Conservation (phyloP, 2,797 vertebrate species). For the Chaetophractus vellerosus region DNA sequence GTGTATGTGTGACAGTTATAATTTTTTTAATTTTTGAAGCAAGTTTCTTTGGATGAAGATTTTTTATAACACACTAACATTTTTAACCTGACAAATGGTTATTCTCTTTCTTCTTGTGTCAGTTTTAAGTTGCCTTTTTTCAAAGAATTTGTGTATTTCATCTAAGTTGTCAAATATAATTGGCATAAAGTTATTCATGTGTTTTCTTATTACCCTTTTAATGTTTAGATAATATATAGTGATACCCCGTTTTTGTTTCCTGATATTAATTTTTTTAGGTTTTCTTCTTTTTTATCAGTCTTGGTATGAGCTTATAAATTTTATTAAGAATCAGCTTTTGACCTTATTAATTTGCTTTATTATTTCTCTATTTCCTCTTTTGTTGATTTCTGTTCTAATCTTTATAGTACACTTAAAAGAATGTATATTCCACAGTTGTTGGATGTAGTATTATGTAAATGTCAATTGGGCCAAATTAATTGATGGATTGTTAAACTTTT, state of each 20-base stretch:
- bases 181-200: neutral
- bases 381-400: neutral
- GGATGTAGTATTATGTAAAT: neutral
- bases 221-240: neutral
- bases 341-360: conserved; percentile 34
- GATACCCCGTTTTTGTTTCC: neutral
- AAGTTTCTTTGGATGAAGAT: neutral
- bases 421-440: neutral
- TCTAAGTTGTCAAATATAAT: neutral
- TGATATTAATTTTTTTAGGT: conserved; percentile 32
- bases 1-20: neutral
- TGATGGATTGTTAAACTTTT: conserved; percentile 5
- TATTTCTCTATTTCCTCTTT: conserved; percentile 35
- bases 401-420: conserved; percentile 41
- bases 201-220: neutral
- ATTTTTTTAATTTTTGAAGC: conserved; percentile 15
- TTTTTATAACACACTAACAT: conserved; percentile 41
- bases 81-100: neutral
- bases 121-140: conserved; percentile 26
- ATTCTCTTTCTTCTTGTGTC: conserved; percentile 45
- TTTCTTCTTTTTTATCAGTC: neutral
- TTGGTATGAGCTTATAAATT: neutral
- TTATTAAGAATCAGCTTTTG: conserved; percentile 4
- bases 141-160: neutral
- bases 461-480: neutral